These are phyloP conservation scores for Zaprionus lachaisei DNA, from an alignment of 1,140 invertebrate genomes.

Conservation along the genomic window DNA sequence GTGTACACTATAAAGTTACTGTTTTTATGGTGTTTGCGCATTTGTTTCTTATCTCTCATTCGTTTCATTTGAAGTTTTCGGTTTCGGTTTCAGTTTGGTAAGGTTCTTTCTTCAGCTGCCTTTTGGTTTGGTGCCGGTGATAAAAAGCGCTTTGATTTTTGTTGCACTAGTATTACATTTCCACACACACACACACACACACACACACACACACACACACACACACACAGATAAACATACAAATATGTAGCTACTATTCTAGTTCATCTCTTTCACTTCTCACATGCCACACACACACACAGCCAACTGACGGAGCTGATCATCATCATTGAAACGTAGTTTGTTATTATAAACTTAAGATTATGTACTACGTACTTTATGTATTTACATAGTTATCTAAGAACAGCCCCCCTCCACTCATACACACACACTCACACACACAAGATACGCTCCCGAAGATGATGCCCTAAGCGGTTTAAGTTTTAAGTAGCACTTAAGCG, in stretches of 20 bases:
- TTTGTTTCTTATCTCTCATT: conserved; percentile 46
- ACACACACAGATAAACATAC: conserved; percentile 23
- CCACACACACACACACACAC: conserved; percentile 14
- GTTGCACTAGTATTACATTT: conserved; percentile 54
- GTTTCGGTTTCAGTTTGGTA: conserved; percentile 55
- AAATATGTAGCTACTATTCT: conserved; percentile 26
- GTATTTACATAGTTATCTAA: conserved; percentile 52
- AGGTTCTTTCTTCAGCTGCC: conserved; percentile 62
- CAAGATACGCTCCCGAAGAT: conserved; percentile 23
- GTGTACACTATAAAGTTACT: conserved; percentile 23
- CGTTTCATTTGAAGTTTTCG: conserved; percentile 36
- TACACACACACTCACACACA: conserved; percentile 25
- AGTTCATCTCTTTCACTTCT: conserved; percentile 53
- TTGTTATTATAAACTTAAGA: conserved; percentile 59
- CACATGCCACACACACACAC: conserved; percentile 35
- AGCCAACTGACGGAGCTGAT: conserved; percentile 67
- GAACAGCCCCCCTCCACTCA: conserved; percentile 5
- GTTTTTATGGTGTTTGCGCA: conserved; percentile 82
- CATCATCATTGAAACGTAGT: conserved; percentile 81
- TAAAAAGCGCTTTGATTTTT: conserved; percentile 56
- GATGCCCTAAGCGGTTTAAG: conserved; percentile 75
- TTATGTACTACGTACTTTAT: conserved; percentile 29
- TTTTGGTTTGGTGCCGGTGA: conserved; percentile 71
- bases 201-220: conserved; percentile 15
- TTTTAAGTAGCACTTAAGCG: conserved; percentile 80